phyloP scores from a whole-genome alignment of 1,140 invertebrate genomes.

The Drosophila baimaii region DNA sequence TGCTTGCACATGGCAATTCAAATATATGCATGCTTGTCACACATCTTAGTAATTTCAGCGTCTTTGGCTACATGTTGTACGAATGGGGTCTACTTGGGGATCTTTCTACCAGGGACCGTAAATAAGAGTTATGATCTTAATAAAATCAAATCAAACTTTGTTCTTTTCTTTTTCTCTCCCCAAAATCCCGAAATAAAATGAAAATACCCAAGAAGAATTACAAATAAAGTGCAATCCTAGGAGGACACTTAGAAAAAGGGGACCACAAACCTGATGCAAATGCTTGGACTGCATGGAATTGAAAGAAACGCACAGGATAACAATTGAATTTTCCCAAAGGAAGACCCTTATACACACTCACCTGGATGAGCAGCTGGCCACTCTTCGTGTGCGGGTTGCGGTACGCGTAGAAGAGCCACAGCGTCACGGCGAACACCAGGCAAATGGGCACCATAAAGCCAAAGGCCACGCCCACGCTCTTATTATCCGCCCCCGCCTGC shows the following conservation, averaged over 20 bases:
- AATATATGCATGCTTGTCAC: no score
- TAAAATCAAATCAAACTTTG: no score
- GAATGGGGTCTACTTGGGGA: no score
- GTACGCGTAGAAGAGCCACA: constrained; percentile 97
- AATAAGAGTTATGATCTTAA: no score
- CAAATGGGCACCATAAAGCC: constrained; percentile 82
- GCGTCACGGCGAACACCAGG: constrained; percentile 85
- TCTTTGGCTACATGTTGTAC: no score
- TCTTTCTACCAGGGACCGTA: no score
- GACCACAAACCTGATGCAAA: constrained; percentile 80
- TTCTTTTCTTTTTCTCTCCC: background rate
- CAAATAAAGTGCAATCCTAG: background rate
- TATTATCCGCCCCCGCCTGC: constrained; percentile 48
- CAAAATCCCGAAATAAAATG: background rate
- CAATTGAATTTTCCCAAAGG: background rate
- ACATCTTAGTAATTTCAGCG: no score
- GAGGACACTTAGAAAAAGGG: background rate
- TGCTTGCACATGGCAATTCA: no score
- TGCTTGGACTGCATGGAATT: constrained; percentile 82
- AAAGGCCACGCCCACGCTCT: constrained; percentile 74
- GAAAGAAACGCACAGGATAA: constrained; percentile 25
- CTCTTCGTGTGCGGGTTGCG: constrained; percentile 96
- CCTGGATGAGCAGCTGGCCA: constrained; percentile 98
- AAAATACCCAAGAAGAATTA: background rate
- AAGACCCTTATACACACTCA: constrained; percentile 84